Percentiles rank a stretch among this genome's conserved stretches.
These are phyloP conservation scores for Bostrychus sinensis DNA, from an alignment of 2,113 vertebrate genomes.

Conservation along the genomic window DNA sequence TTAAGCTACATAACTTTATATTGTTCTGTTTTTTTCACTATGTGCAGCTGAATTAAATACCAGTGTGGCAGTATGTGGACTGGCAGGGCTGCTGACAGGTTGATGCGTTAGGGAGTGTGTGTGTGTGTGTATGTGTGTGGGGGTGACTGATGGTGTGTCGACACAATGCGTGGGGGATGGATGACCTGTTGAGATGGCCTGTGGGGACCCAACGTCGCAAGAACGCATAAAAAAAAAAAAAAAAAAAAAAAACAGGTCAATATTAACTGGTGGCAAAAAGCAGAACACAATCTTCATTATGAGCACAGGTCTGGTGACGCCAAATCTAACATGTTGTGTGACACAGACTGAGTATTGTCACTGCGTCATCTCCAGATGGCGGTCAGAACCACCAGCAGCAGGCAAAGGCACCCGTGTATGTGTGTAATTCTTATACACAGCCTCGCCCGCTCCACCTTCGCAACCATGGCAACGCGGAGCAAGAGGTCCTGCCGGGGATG, in stretches of 20 bases:
- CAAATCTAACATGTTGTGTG: constrained; percentile 5
- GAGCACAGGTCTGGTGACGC: not conserved
- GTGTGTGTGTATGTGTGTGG: no score
- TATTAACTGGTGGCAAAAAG: constrained; percentile 1
- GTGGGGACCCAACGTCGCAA: constrained; percentile 20
- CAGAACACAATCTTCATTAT: not conserved
- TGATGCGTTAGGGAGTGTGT: constrained; percentile 29
- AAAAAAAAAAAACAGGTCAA: constrained; percentile 36
- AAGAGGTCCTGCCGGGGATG: constrained; percentile 63
- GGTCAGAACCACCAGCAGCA: constrained; percentile 49
- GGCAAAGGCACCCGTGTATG: constrained; percentile 22
- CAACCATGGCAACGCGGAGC: constrained; percentile 81
- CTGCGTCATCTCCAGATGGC: constrained; percentile 72
- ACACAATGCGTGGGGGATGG: constrained; percentile 38
- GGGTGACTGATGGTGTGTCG: constrained; percentile 58
- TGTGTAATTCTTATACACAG: constrained; percentile 45
- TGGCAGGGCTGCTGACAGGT: constrained; percentile 54
- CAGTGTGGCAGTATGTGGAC: not conserved
- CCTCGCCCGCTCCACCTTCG: constrained; percentile 79
- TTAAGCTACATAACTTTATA: no score
- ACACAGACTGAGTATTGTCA: constrained; percentile 12
- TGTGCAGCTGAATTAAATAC: no score
- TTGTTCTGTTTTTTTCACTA: no score
- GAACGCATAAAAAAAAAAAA: not conserved
- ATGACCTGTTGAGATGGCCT: constrained; percentile 63